Evolutionary conservation across 2,113 vertebrate species (phyloP).

Genomic region (Phylloscopus trochilus): DNA sequence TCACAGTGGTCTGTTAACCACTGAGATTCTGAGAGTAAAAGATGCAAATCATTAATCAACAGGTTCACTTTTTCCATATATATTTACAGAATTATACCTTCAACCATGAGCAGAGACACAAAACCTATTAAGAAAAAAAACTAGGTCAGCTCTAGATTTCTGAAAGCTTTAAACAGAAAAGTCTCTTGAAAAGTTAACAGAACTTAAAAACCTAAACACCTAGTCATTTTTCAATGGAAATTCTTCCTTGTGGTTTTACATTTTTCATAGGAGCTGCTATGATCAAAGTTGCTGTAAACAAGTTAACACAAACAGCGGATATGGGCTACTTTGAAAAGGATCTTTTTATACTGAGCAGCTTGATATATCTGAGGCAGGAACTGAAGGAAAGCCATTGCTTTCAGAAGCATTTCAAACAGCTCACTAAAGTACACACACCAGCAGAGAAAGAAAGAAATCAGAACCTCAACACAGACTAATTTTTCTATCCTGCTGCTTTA

Average conservation of each 20-base stretch:
- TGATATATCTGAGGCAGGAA: background rate
- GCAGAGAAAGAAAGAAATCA: background rate
- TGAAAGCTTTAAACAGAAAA: background rate
- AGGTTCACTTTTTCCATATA: background rate
- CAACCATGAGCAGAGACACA: background rate
- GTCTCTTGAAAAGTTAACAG: background rate
- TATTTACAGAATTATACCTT: background rate
- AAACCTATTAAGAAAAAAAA: background rate
- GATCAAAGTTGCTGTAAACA: background rate
- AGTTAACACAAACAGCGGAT: background rate
- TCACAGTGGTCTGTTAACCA: background rate
- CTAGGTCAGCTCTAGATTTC: background rate
- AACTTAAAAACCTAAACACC: background rate
- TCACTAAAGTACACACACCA: background rate
- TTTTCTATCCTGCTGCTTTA: background rate
- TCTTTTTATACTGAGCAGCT: background rate
- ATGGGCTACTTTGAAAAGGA: background rate
- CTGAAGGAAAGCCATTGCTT: background rate
- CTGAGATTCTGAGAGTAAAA: background rate
- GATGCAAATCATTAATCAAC: background rate
- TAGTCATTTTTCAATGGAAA: background rate
- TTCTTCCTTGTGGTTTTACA: background rate
- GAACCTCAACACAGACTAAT: background rate
- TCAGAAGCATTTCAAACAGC: background rate
- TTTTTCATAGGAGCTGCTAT: background rate